Percentiles rank a stretch among this genome's conserved stretches.
Conservation (phyloP, 2,888 invertebrate genomes). For the Apotomis betuletana region DNA sequence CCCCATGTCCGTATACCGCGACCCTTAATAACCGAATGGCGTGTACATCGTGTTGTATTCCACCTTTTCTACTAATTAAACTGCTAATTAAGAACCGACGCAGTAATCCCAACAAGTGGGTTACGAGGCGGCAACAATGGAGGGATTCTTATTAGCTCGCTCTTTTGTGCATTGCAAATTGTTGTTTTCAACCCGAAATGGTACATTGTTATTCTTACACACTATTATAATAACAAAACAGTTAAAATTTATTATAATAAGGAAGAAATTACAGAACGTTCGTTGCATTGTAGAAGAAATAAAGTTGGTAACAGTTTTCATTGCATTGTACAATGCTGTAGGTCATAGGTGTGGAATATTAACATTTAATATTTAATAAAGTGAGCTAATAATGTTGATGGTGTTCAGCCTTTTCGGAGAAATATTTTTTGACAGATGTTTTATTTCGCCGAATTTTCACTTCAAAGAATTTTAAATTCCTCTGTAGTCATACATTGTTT, state of each 20-base stretch:
- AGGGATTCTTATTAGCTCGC: slow-evolving; percentile 34
- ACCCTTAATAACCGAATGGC: slow-evolving; percentile 26
- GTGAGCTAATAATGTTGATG: too few relatives aligned
- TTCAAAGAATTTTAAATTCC: too few relatives aligned
- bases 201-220: not conserved
- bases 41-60: slow-evolving; percentile 21
- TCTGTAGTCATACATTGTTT: too few relatives aligned
- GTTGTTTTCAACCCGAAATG: slow-evolving; percentile 19
- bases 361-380: too few relatives aligned
- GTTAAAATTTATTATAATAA: too few relatives aligned
- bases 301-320: too few relatives aligned
- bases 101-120: slow-evolving; percentile 36
- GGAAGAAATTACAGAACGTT: not conserved
- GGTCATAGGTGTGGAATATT: too few relatives aligned
- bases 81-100: slow-evolving; percentile 38
- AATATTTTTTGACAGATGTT: too few relatives aligned
- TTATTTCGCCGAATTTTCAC: too few relatives aligned
- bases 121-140: slow-evolving; percentile 32
- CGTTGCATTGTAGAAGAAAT: too few relatives aligned
- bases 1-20: not conserved
- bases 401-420: too few relatives aligned
- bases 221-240: not conserved
- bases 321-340: too few relatives aligned
- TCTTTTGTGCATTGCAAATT: slow-evolving; percentile 35
- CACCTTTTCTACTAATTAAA: slow-evolving; percentile 37